Conservation (phyloP, 2,113 vertebrate species). For the Caranx melampygus region DNA sequence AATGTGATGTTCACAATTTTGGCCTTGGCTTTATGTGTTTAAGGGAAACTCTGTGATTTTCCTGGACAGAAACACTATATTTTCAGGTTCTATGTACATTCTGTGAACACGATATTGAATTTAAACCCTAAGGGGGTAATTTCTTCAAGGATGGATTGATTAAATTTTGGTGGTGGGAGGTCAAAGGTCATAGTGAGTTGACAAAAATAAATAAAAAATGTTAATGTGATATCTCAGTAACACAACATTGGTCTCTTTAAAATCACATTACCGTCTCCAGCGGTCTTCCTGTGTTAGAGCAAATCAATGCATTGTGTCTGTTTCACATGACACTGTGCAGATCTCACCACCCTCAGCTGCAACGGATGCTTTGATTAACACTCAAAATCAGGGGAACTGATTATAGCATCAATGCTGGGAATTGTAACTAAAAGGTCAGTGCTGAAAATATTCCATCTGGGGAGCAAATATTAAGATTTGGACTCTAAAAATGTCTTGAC, state of each 20-base stretch:
- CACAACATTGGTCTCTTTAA: not conserved
- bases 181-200: no score
- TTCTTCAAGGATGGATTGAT: no score
- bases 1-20: not conserved
- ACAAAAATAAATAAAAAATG: no score
- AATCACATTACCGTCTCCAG: not conserved
- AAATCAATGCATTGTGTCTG: constrained; percentile 2
- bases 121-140: no score
- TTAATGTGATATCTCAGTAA: no score
- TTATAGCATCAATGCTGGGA: constrained; percentile 12
- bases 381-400: constrained; percentile 24
- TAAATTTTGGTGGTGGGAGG: no score
- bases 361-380: constrained; percentile 22
- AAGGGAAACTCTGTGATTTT: not conserved
- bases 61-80: no score
- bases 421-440: constrained; percentile 42
- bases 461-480: constrained; percentile 4
- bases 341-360: not conserved
- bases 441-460: constrained; percentile 9
- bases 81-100: no score
- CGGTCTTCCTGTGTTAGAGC: not conserved
- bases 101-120: no score
- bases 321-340: not conserved
- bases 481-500: not conserved
- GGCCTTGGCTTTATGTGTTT: not conserved